Evolutionary conservation across 2,888 invertebrate genomes (phyloP).

Genomic region (Pilophorus perplexus): DNA sequence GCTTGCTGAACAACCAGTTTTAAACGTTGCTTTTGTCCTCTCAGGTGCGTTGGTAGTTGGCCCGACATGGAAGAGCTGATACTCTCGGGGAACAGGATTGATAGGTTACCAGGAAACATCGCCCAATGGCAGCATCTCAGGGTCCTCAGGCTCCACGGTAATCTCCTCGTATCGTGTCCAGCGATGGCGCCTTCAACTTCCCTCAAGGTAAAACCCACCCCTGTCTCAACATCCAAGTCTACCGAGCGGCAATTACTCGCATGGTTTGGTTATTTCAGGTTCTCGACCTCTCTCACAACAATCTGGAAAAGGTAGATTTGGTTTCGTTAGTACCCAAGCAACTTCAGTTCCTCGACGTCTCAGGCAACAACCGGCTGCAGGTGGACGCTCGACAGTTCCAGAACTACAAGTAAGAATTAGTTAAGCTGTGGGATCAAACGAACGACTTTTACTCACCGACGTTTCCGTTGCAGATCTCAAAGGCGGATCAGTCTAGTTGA

Average conservation of each 20-base stretch:
- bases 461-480: conserved; percentile 44
- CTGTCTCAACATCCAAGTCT: too few species aligned
- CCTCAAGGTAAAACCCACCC: conserved; percentile 64
- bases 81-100: conserved; percentile 75
- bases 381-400: conserved; percentile 80
- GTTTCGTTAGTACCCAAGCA: conserved; percentile 74
- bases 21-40: not conserved
- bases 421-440: not conserved
- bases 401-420: conserved; percentile 65
- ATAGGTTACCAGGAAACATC: conserved; percentile 72
- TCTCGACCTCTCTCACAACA: conserved; percentile 80
- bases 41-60: conserved; percentile 70
- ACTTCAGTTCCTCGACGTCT: conserved; percentile 79
- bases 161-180: conserved; percentile 71
- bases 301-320: conserved; percentile 75
- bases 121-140: conserved; percentile 68
- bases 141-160: conserved; percentile 78
- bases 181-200: conserved; percentile 71
- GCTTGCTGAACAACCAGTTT: not conserved
- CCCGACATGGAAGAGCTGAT: conserved; percentile 76
- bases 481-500: conserved; percentile 78
- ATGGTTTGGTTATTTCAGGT: conserved; percentile 53
- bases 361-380: conserved; percentile 76
- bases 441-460: not conserved
- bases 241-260: too few species aligned